Base-by-base conservation (phyloP, 1,140 invertebrate species). In the Drosophila gunungcola region DNA sequence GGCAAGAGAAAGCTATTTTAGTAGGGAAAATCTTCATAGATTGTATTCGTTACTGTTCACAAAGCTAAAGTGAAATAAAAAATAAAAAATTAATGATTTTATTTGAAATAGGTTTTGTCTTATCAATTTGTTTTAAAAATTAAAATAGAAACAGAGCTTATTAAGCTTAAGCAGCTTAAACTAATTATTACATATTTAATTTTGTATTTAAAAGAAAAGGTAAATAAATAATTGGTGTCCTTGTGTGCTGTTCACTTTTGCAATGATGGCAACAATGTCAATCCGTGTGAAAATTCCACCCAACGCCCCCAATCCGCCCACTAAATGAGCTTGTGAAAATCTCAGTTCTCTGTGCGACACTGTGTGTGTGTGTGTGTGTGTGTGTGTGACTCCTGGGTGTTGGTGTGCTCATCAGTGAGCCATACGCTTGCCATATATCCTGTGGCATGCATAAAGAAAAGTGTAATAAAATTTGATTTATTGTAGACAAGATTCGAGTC, bases 391-490 rank as follows among this genome's bases (percentile, higher is more conserved):
- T 65, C 39, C 45, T 80, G 52, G 69, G 51, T 80, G 49, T 80
- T 48, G 52, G 82, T 86, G 79, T 78, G 80, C 77, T 90, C 84
- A 90, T 89, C 84, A 88, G 76, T 73, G 84, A 70, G 67, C 84
- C 84, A 88, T 88, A 88, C 84, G 84, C 84, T 85, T 89, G 80
- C 84, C 84, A 89, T 88, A 88, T 88, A 88, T 83, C 79, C 78
- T 80, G 85, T 85, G 73, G 89, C 89, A 91, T 88, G 89, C 90
- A 91, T 91, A 91, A 91, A 91, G 90, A 91, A 91, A 91, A 91
- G 84, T 91, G 90, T 91, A 91, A 91, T 91, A 91, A 91, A 91
- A 91, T 91, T 91, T 91, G 90, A 91, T 91, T 91, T 91, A 91
- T 91, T 91, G 90, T 85, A 84, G 90, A 91, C 90, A 91, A 91